Base-by-base conservation (phyloP, 30 jellyfish, hydroid and myxozoan genomes). In the Aurelia aurita region DNA sequence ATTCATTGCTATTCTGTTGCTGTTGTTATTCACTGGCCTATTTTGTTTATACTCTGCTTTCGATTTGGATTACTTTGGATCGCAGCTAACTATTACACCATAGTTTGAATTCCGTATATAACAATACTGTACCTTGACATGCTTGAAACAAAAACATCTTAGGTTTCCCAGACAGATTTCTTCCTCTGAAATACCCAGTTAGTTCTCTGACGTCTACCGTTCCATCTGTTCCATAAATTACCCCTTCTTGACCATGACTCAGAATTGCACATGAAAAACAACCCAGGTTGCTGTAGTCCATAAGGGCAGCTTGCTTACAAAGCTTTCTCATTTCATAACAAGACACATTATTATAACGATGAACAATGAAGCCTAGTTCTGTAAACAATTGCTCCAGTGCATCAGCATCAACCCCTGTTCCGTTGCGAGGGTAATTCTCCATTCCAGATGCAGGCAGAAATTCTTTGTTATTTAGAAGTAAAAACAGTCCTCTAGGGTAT, bases 221-320 rank as follows among this genome's bases (percentile, higher is more conserved):
- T 21, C 99, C 99, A 78, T 94, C 99, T 1, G 94, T 94, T 12
- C 97, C 99, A 73, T 94, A 94, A 23, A 94, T 47, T 45, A 94
- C 95, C n/a, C 99, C 99, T 62, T 94, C 99, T 78, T 89, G 96
- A 22, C 99, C 99, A 85, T 94, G 99, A 45, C 97, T 94, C 23
- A 94, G 83, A 10, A 94, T 77, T 4, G 98, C 92, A 77, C 95
- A 80, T 0, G 90, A 80, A 25, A 94, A 81, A 54, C 96, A 78
- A 25, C 82, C 75, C 29, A 35, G 47, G 12, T 72, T 39, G 62
- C 91, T 58, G 74, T 59, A 94, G 72, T 88, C 94, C 83, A 65
- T 31, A 28, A 23, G 25, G 2, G 99, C 83, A 2, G 91, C 95
- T 51, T 89, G 94, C 67, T 94, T 94, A 71, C 89, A 54, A 45